Base-by-base conservation (phyloP, 2,113 vertebrate genomes). In the Ceyx melanurus region DNA sequence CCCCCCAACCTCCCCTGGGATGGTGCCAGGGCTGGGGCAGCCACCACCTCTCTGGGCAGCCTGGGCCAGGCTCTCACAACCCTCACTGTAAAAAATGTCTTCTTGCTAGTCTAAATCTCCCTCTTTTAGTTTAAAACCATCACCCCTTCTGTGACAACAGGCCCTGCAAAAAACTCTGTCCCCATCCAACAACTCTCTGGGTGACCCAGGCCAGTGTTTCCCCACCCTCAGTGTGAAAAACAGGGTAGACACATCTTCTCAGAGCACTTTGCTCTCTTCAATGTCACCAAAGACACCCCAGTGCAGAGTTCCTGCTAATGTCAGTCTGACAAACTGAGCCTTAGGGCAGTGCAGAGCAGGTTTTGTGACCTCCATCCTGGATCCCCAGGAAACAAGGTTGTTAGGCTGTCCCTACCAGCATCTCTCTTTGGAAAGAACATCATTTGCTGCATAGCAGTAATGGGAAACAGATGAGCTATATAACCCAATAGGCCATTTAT, bases 381-480 rank as follows among this genome's bases (percentile, higher is more conserved):
- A 70, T 86, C 54, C 78, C 50, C 2, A 0, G 79, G 88, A 91
- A 91, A n/a, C 53, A 68, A 88, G 67, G 82, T 73, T 83, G 82
- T 90, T 74, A 74, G 74, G 67, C 43, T 85, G 64, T 13, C 91
- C 51, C 1, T 56, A 67, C 51, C 2, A 0, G 79, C 65, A 46
- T 40, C 5, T 0, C 68, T 93, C 82, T 86, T 80, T 15, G 23
- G 72, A 64, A 92, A 62, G 57, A 92, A 92, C 58, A 84, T 31
- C 28, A 86, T 95, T 89, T 92, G 75, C 84, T 92, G 68, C 60
- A 28, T 56, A 92, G 82, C 70, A 35, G 72, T 93, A 96, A 94
- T 95, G 87, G 89, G 91, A 95, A 96, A 93, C 94, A 96, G 89
- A 92, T 85, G 94, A 95, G 87, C 95, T 91, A 12, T 73, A 93